Base-by-base conservation (phyloP, 1,140 invertebrate genomes). In the Trichomalopsis sarcophagae region DNA sequence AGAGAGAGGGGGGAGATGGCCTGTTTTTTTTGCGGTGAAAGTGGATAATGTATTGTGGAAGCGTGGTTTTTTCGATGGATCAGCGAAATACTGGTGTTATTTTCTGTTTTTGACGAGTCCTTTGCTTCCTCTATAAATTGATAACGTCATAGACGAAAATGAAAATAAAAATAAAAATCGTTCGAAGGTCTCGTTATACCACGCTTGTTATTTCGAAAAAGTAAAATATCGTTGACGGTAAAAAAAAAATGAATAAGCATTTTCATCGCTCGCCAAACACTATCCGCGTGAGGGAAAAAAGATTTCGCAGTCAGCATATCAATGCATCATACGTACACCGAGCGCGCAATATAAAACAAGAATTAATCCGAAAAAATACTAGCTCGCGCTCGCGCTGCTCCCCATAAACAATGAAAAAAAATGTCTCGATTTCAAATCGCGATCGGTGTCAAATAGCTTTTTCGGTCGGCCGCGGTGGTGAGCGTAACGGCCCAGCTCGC, bases 381-480 rank as follows among this genome's bases (percentile, higher is more conserved):
- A 40, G 11, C 27, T 14, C 68, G 44, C 21, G 55, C 17, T 0
- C 44, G 6, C 23, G 9, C 47, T 50, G 13, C 14, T 21, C 27
- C 17, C 17, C 75, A 55, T 74, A 66, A 85, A 82, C 80, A 85
- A 82, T 55, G n/a, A 27, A 55, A 77, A 81, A 85, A 85, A 80
- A 62, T 81, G 36, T 81, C 73, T 81, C 78, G 73, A 81, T 85
- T 84, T 81, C 71, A 76, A 77, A 85, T 78, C 21, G 74, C 79
- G 69, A 85, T 85, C 69, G 55, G 80, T 85, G 73, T 81, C 73
- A 74, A 85, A 85, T 55, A 30, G 40, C 62, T 78, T 82, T 85
- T 69, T 85, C 30, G 27, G 73, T 71, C 50, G 23, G 33, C 14
- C 84, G 55, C 55, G 75, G 33, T 66, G 68, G 77, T 66, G 50